Evolutionary conservation across 2,113 vertebrate genomes (phyloP), one percentile per base, ranked within the genome.

Genomic region (Bubo bubo): DNA sequence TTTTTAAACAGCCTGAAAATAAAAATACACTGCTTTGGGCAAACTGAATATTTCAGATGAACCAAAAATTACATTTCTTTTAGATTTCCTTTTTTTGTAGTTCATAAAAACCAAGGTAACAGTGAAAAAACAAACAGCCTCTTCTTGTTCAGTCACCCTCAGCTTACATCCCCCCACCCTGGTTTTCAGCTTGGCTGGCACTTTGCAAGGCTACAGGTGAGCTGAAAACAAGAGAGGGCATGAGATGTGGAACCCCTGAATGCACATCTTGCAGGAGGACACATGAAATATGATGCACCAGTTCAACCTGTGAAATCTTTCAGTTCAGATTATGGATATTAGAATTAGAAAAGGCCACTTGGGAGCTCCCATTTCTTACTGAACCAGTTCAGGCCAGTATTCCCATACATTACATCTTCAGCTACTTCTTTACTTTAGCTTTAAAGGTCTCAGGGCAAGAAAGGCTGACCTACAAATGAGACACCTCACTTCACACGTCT

Each of bases 241-340:
- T 39, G 47, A 79, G 27, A 50, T 6, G 5, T 32, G 24, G 35
- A 79, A 52, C 2, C 10, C 16, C 32, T 60, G 47, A 59, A 41
- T 10, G 60, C 3, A 1, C 17, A 11, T 12, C 30, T 56, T 45
- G 30, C 43, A 73, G 45, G 52, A 74, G 5, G 16, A 45, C 18
- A 26, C 30, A 15, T 1, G 6, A 90, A 79, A 13, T 32, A 35
- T 0, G 2, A 37, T 4, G 4, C 14, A 45, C 10, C 49, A 10
- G 4, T 81, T 55, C 77, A 23, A 41, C 56, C 70, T 47, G 26
- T 56, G 52, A 67, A 79, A 52, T 10, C 6, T 64, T 60, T 67
- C 52, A 4, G 14, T 67, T 85, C 66, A 49, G n/a, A 7, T 16
- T 63, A 58, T 4, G 19, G 35, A 10, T 28, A 26, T 13, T 43